phyloP scores from a whole-genome alignment of 1,140 invertebrate species.

The Diorhabda carinulata region DNA sequence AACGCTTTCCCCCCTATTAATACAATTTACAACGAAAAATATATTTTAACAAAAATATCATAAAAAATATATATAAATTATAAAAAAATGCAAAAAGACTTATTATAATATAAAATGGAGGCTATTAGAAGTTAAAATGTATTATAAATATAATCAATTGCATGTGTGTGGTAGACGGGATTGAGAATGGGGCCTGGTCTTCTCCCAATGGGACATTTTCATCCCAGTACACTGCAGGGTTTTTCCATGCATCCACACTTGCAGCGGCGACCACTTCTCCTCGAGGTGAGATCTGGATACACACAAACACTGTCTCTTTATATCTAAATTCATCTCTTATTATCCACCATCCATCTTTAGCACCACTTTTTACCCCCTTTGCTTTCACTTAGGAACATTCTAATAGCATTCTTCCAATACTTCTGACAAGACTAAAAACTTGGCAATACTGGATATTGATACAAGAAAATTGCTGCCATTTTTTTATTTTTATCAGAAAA shows the following conservation, averaged over 20 bases:
- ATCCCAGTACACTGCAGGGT: slow-evolving; percentile 38
- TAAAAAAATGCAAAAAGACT: too few relatives aligned
- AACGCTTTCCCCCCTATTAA: too few relatives aligned
- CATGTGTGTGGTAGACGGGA: slow-evolving; percentile 50
- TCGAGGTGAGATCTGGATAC: slow-evolving; percentile 62
- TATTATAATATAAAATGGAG: too few relatives aligned
- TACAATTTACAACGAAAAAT: too few relatives aligned
- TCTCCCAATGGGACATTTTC: slow-evolving; percentile 38
- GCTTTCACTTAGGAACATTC: not conserved
- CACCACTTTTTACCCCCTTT: slow-evolving; percentile 1
- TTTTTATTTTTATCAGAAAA: too few relatives aligned
- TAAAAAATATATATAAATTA: too few relatives aligned
- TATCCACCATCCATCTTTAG: not conserved
- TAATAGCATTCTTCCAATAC: too few relatives aligned
- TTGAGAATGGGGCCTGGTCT: slow-evolving; percentile 44
- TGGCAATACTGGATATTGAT: too few relatives aligned
- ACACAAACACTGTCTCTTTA: not conserved
- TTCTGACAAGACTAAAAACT: too few relatives aligned
- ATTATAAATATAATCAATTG: slow-evolving; percentile 43
- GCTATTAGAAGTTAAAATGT: slow-evolving; percentile 24
- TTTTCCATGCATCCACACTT: slow-evolving; percentile 36
- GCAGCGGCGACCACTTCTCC: slow-evolving; percentile 64
- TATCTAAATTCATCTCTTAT: not conserved
- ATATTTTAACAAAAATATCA: too few relatives aligned
- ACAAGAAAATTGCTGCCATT: too few relatives aligned